Evolutionary conservation across 2,797 vertebrate genomes (phyloP).

Genomic region (Babyrousa celebensis): DNA sequence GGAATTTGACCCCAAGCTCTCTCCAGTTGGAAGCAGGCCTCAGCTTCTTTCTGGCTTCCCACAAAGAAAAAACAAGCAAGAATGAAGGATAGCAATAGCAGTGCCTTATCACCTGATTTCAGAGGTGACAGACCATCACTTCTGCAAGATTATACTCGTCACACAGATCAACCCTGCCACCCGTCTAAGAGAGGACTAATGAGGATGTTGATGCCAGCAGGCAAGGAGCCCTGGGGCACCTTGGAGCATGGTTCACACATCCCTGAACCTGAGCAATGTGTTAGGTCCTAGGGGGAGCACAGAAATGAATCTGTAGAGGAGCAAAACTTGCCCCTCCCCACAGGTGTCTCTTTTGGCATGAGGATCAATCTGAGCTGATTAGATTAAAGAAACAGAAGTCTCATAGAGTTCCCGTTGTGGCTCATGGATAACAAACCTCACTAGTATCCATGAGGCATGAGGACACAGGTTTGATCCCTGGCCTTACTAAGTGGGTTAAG

Average conservation of each 20-base stretch:
- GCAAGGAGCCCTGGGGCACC: too few species aligned
- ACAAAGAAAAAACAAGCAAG: neutral
- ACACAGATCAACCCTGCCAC: neutral
- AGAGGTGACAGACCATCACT: neutral
- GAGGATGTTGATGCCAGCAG: neutral
- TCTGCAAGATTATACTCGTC: neutral
- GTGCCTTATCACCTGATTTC: neutral
- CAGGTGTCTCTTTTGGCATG: neutral
- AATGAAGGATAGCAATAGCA: neutral
- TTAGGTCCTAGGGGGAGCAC: neutral
- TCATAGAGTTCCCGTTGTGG: too few species aligned
- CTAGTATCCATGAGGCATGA: too few species aligned
- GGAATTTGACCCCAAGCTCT: neutral
- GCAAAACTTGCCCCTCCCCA: too few species aligned
- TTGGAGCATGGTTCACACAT: neutral
- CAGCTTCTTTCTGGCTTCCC: neutral
- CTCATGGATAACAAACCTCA: too few species aligned
- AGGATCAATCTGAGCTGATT: neutral
- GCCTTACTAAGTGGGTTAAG: too few species aligned
- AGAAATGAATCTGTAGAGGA: neutral
- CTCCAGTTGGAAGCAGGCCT: neutral
- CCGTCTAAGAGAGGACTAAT: fast-evolving
- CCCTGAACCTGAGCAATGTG: neutral
- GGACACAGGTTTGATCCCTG: too few species aligned
- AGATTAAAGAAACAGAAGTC: neutral